These are phyloP conservation scores for Pangasius larnaudii DNA, from an alignment of 2,797 vertebrate genomes.

Conservation along the genomic window DNA sequence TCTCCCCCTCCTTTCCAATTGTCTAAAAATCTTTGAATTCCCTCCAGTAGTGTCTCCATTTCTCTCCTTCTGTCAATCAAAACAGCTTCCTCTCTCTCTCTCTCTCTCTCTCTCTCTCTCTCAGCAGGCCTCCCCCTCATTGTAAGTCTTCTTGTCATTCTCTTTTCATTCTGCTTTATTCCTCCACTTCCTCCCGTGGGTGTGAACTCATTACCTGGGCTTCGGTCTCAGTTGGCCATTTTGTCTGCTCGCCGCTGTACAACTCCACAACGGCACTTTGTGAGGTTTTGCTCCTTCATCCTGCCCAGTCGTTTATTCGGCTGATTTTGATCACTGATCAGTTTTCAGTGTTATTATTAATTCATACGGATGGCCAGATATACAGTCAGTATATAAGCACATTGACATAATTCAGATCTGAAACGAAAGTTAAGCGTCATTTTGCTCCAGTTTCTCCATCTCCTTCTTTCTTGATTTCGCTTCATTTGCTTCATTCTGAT, in stretches of 20 bases:
- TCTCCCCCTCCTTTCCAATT: neutral
- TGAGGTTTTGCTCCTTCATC: neutral
- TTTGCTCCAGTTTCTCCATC: neutral
- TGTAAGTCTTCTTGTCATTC: neutral
- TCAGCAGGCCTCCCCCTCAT: neutral
- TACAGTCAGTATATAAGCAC: neutral
- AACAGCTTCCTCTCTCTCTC: neutral
- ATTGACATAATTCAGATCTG: neutral
- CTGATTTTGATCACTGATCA: neutral
- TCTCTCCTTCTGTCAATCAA: neutral
- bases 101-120: neutral
- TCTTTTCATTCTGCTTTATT: neutral
- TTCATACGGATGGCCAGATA: neutral
- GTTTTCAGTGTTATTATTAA: neutral
- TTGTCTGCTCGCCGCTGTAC: neutral
- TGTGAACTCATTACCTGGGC: conserved; percentile 23
- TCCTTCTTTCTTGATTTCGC: neutral
- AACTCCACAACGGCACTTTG: neutral
- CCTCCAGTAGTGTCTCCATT: neutral
- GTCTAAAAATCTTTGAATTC: neutral
- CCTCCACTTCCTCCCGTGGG: neutral
- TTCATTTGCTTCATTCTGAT: neutral
- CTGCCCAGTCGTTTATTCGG: neutral
- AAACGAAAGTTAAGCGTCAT: neutral
- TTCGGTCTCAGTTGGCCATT: neutral